Evolutionary conservation across 2,113 vertebrate genomes (phyloP), one percentile per base, ranked within the genome.

Genomic region (Hyla sarda): DNA sequence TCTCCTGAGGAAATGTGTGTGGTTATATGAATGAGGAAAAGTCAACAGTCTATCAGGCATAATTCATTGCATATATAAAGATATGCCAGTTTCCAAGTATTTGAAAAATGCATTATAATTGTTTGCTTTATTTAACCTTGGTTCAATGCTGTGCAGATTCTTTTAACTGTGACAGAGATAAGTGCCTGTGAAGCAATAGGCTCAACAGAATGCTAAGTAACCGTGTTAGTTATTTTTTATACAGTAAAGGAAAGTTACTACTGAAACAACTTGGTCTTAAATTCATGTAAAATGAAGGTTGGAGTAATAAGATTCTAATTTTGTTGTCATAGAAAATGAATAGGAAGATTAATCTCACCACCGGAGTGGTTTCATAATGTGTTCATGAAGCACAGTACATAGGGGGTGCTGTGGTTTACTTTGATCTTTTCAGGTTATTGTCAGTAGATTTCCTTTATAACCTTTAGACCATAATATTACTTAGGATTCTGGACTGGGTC

Each of bases 51-150:
- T 48, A 45, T 30, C 17, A 73, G 30, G 67, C 28, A 73, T 62
- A 83, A 67, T 48, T 19, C 79, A 62, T 65, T 19, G 14, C 12
- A 45, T 45, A 21, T 19, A 78, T 47, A 47, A 65, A 41, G 60
- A 47, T 25, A 65, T 48, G 34, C 48, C 60, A 67, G 30, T 30
- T 25, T 28, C 23, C 3, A 37, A 47, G 17, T 69, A 58, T 69
- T 67, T 69, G 45, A 28, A 30, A 25, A 28, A 50, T 30, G 23
- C 17, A 30, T 47, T 28, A 5, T 48, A 48, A 11, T 82, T 41
- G n/a, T 60, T 82, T 67, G 23, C 28, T 71, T 69, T 71, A 69
- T 52, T 41, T 83, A 73, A 83, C 82, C 82, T 83, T 83, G 82
- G 67, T 83, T 73, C 67, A 56, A 21, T 54, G 34, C 50, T 56